These are phyloP conservation scores for Elymnias hypermnestra DNA, from an alignment of 1,140 invertebrate genomes.

Conservation along the genomic window DNA sequence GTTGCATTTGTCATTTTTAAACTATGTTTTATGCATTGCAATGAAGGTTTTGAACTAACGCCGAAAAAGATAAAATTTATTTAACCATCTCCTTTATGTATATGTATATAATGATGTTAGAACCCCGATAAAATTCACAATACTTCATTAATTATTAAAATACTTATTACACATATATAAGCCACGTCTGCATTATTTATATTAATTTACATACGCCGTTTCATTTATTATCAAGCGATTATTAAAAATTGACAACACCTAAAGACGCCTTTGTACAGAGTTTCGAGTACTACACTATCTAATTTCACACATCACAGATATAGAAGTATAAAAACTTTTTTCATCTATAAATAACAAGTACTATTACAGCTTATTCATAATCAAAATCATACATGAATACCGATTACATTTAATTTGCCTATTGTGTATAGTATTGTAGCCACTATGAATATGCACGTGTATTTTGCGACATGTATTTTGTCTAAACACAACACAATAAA, in stretches of 20 bases:
- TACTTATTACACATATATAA: conserved; percentile 18
- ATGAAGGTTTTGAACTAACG: too few relatives aligned
- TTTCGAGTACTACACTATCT: conserved; percentile 44
- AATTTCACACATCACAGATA: conserved; percentile 61
- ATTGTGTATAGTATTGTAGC: too few relatives aligned
- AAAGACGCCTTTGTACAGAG: conserved; percentile 45
- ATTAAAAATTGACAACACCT: conserved; percentile 31
- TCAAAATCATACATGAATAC: not conserved
- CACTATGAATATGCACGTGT: too few relatives aligned
- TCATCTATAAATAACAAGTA: conserved; percentile 55
- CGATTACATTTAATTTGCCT: not conserved
- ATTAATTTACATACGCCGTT: not conserved
- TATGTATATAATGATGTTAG: too few relatives aligned
- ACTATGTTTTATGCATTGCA: too few relatives aligned
- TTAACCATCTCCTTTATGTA: too few relatives aligned
- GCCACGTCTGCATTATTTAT: conserved; percentile 10
- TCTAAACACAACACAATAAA: too few relatives aligned
- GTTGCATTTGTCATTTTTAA: too few relatives aligned
- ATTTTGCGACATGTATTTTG: too few relatives aligned
- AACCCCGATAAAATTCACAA: too few relatives aligned
- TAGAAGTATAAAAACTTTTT: conserved; percentile 57
- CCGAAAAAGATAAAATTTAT: too few relatives aligned
- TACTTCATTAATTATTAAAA: too few relatives aligned
- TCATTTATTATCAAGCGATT: conserved; percentile 10
- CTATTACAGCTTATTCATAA: conserved; percentile 26